Evolutionary conservation across 2,113 vertebrate genomes (phyloP), one percentile per base, ranked within the genome.

Genomic region (Gadus chalcogrammus): DNA sequence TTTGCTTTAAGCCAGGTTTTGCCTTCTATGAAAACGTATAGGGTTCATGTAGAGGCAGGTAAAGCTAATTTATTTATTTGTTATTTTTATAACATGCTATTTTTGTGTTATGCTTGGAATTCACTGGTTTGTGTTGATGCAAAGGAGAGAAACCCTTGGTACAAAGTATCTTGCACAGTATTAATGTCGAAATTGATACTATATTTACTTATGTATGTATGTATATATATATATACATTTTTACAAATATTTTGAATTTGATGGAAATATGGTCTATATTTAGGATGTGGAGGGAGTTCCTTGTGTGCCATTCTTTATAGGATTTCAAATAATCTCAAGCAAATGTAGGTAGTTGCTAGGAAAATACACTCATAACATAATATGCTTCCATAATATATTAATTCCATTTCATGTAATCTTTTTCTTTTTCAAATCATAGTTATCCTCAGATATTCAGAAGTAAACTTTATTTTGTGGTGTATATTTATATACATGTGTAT

Each of bases 21-120:
- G 74, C 78, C 76, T 81, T 81, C 76, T 73, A 27, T 70, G 69
- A 81, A 79, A 75, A 79, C 81, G 75, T 73, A 38, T 27, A 61
- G 68, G 35, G 20, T 72, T 5, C 77, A 73, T 61, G 59, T 69
- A 87, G 82, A 84, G 81, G 82, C 86, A 88, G 86, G 83, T 75
- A 68, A 86, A 85, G 89, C 85, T 90, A 90, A 92, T 92, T 92
- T 91, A 92, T 92, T 92, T 83, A 88, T 88, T 83, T 81, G 73
- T 84, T 90, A 88, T 91, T 91, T 90, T 91, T 92, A 78, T 91
- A 89, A 88, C 85, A 78, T 87, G 81, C 56, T 73, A 72, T 76
- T 81, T 64, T 82, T 81, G 66, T 35, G 73, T 64, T 80, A 80
- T 88, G 87, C 86, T 88, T 90, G 87, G 82, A 88, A 79, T 79